Base-by-base conservation (phyloP, 2,113 vertebrate genomes). In the Eurystomus gularis region DNA sequence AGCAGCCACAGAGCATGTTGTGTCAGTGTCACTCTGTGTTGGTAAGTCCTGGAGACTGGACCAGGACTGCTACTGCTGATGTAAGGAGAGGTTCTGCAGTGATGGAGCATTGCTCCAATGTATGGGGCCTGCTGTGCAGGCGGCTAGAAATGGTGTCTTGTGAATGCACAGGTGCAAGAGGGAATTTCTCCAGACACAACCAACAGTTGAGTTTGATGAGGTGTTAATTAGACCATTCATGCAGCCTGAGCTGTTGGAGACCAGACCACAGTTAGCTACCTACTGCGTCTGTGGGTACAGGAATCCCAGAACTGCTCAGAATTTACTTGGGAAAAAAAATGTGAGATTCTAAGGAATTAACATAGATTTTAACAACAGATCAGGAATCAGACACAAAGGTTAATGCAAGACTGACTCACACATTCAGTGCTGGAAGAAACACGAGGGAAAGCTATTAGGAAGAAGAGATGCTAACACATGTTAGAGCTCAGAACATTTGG, bases 181-280 rank as follows among this genome's bases (percentile, higher is more conserved):
- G 70, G 90, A 96, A 92, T 95, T 96, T 95, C 77, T 96, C 79
- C 95, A 96, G 95, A 75, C 88, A 77, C 92, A 76, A 87, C 89
- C 87, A 73, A 76, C 55, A 61, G 87, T 25, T 91, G 92, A 72
- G 81, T 94, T 97, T 97, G 97, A 97, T 97, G 96, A 97, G 96
- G 97, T 97, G 97, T 97, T 97, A 97, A 97, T 97, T 97, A 95
- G 94, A 81, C 91, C 86, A 94, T 97, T 97, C 95, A 86, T 94
- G 91, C 73, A 96, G 91, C 82, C 82, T 82, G 94, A 96, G 87
- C 93, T 95, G 77, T 96, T 85, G 82, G 88, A 94, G 94, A 93
- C 77, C 82, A 94, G 82, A 72, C 46, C 85, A 52, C 0, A n/a
- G 29, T 90, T 77, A 91, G 96, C 96, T 97, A 96, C 96, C 89